phyloP scores from a whole-genome alignment of 2,888 invertebrate species.

The Mystacides longicornis region DNA sequence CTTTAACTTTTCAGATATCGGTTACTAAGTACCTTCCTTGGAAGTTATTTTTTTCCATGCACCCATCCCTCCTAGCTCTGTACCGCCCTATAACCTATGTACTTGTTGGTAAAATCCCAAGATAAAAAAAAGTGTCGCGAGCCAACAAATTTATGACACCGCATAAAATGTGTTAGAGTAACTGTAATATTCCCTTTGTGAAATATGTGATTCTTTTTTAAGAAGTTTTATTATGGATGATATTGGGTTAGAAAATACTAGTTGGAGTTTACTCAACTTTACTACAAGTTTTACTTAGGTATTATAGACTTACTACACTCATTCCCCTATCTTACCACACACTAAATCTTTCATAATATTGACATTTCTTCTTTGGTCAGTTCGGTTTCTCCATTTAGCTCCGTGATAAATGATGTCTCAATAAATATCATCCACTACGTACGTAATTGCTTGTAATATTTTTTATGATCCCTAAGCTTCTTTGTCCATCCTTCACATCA shows the following conservation, averaged over 20 bases:
- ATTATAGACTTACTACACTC: not conserved
- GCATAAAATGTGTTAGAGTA: not conserved
- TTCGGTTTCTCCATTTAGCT: slow-evolving; percentile 2
- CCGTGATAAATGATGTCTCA: slow-evolving; percentile 18
- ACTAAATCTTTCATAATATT: slow-evolving; percentile 22
- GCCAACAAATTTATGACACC: not conserved
- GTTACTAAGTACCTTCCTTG: not conserved
- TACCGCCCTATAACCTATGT: not conserved
- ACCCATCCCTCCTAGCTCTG: not conserved
- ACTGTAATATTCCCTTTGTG: not conserved
- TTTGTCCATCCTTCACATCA: too few relatives aligned
- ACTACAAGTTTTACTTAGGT: not conserved
- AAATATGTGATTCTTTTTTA: not conserved
- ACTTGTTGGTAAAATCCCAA: not conserved
- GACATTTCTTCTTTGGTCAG: slow-evolving; percentile 20
- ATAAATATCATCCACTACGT: slow-evolving; percentile 14
- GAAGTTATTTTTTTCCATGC: not conserved
- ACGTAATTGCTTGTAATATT: not conserved
- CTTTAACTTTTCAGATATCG: not conserved
- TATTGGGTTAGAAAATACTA: not conserved
- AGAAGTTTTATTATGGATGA: not conserved
- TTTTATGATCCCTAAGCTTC: too few relatives aligned
- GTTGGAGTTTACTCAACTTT: too few relatives aligned
- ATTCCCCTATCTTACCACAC: slow-evolving; percentile 9
- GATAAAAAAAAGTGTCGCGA: not conserved